Evolutionary conservation across 2,797 vertebrate species (phyloP), one percentile per base, ranked within the genome.

Genomic region (Phataginus tricuspis): DNA sequence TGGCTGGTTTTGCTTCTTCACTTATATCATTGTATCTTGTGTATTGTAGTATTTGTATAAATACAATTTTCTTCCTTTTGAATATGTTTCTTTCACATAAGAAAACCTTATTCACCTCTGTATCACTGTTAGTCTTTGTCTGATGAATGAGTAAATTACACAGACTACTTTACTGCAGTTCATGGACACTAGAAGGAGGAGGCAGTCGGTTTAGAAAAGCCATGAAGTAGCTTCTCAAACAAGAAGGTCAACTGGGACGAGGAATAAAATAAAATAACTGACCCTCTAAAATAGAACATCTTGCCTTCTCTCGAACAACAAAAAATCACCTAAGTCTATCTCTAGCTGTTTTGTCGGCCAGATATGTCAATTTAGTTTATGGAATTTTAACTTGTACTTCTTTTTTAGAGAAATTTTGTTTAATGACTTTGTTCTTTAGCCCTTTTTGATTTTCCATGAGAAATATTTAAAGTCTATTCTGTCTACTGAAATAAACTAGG

Each of bases 91-190:
- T 64, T 84, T 88, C 72, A 42, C 61, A 37, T 75, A 71, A 31
- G 63, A 37, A 96, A 96, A 86, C 59, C 59, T 27, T 87, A 87
- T 88, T 93, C 61, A 53, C 29, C 14, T 85, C 84, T 91, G 49
- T 83, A 86, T 92, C 61, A 96, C 31, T 83, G 37, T n/a, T 86
- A 53, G 75, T 53, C 72, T 96, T 95, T 86, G 85, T 86, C 53
- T 95, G 92, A 85, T 75, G 29, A 96, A 80, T 83, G 57, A 92
- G 71, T 94, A 51, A 78, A 49, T 68, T 82, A 87, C 90, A 74
- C 6, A 83, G 16, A 96, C 45, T 29, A 71, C 19, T 29, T 87
- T 90, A 84, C 27, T 72, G 72, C 23, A 87, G 53, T 57, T 84
- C 39, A 66, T 31, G 21, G 45, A 82, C 16, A 71, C 59, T 85